phyloP scores from a whole-genome alignment of 2,888 invertebrate genomes.

The Sisyra nigra region DNA sequence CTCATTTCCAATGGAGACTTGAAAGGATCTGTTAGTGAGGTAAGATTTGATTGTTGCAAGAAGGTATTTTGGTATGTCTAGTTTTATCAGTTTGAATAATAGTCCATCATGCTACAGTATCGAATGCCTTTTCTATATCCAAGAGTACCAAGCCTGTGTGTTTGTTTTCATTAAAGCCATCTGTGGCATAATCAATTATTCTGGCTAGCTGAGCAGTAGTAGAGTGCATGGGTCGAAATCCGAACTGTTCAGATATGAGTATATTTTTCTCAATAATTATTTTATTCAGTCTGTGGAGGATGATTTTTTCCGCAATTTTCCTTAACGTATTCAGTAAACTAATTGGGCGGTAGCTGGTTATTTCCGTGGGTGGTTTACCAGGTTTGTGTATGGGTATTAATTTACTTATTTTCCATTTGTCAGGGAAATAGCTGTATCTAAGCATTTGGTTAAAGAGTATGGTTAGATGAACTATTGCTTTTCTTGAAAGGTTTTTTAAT shows the following conservation, averaged over 20 bases:
- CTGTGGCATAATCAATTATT: conserved; percentile 13
- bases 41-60: conserved; percentile 13
- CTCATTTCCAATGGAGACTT: conserved; percentile 11
- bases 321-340: conserved; percentile 14
- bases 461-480: too few relatives aligned
- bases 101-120: conserved; percentile 17
- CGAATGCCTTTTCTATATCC: conserved; percentile 18
- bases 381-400: too few relatives aligned
- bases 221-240: conserved; percentile 16
- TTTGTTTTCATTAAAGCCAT: conserved; percentile 13
- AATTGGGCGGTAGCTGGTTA: conserved; percentile 17
- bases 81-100: conserved; percentile 12
- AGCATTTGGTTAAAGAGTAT: too few relatives aligned
- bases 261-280: conserved; percentile 9
- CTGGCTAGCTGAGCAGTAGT: conserved; percentile 16
- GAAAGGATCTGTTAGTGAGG: conserved; percentile 13
- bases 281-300: conserved; percentile 10
- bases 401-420: too few relatives aligned
- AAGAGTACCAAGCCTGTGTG: conserved; percentile 15
- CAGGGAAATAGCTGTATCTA: too few relatives aligned
- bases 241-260: conserved; percentile 15
- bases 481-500: too few relatives aligned
- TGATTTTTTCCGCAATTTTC: conserved; percentile 15
- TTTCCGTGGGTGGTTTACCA: too few relatives aligned
- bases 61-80: conserved; percentile 11